Conservation (phyloP, 2,888 invertebrate species). For the Lamellibrachia satsuma region DNA sequence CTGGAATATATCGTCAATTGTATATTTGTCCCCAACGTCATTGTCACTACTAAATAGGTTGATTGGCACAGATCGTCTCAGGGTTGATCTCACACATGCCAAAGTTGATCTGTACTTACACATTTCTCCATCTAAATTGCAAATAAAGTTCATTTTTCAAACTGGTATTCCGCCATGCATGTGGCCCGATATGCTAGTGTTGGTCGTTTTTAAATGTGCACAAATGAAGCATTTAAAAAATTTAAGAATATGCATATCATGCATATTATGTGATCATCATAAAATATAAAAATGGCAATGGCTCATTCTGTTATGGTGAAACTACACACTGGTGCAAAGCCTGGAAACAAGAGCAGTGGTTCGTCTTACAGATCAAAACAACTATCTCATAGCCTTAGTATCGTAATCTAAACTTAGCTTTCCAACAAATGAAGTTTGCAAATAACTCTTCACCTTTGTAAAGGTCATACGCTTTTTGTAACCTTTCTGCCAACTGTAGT, state of each 20-base stretch:
- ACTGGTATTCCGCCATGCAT: background rate
- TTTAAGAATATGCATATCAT: background rate
- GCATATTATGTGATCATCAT: background rate
- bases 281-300: background rate
- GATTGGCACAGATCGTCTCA: background rate
- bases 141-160: background rate
- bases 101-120: background rate
- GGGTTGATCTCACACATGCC: no score
- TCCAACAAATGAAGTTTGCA: background rate
- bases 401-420: background rate
- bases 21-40: background rate
- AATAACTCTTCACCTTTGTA: background rate
- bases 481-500: background rate
- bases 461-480: background rate
- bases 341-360: background rate
- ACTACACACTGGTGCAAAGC: background rate
- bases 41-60: background rate
- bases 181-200: no score
- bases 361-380: background rate
- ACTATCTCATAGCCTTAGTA: background rate
- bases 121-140: background rate
- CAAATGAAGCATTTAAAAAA: background rate
- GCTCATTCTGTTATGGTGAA: background rate
- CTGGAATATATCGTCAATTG: no score
- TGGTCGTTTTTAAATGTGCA: background rate